Base-by-base conservation (phyloP, 2,888 invertebrate genomes). In the Drosophila gaucha region DNA sequence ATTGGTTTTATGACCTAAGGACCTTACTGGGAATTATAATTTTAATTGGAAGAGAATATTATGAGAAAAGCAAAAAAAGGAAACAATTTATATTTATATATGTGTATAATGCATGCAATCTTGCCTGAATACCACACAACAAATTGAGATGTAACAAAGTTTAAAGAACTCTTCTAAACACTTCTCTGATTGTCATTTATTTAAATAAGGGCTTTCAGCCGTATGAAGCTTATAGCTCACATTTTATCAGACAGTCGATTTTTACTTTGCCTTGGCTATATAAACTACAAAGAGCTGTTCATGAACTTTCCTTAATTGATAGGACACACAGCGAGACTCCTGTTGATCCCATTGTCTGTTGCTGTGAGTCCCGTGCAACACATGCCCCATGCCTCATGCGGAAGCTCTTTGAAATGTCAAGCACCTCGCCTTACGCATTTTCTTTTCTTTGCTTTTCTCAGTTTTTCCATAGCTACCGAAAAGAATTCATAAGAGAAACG, bases 401-500 rank as follows among this genome's bases (percentile, higher is more conserved):
- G 30, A 31, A 36, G n/a, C 68, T 52, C 20, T 56, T 16, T 46
- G 54, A 69, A 57, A 60, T 78, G 57, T 62, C 57, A 70, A 59
- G 72, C 66, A 55, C 30, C 58, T 55, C 20, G 31, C 46, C 24
- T 6, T 55, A 50, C 57, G 56, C 72, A 60, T 49, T 55, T 65
- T 55, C 49, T 62, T 66, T 59, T 28, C 35, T 28, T 16, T 14
- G n/a, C n/a, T 4, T 10, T 6, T 4, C 26, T 14, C 28, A 41
- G 9, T 14, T 47, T 47, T 41, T 52, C 24, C 52, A 39, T 56
- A 18, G 59, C 66, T 69, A 74, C 69, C 78, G 57, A 69, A 63
- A 80, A 64, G 66, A 67, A 72, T 72, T 77, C 76, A 80, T 54
- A 67, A 73, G 57, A 60, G 79, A 65, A 71, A 62, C 59, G 63